Conservation (phyloP, 2,888 invertebrate genomes). For the Artemia sinica region DNA sequence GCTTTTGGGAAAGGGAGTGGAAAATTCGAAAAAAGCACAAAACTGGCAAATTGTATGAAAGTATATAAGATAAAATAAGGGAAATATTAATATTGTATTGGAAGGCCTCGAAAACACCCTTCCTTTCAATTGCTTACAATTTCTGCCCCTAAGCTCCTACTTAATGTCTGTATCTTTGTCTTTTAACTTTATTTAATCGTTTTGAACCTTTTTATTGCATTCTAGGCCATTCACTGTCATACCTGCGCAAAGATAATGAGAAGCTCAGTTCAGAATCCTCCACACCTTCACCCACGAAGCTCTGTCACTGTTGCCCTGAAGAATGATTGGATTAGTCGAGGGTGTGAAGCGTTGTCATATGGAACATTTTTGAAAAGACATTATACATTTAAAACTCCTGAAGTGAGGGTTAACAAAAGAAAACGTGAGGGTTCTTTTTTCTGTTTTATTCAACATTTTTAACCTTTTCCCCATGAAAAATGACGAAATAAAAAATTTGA, state of each 20-base stretch:
- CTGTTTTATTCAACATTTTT: no score
- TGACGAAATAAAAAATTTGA: no score
- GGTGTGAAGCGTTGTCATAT: slow-evolving; percentile 40
- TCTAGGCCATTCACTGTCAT: slow-evolving; percentile 30
- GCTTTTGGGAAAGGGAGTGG: no score
- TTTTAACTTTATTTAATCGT: slow-evolving; percentile 9
- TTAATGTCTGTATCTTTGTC: slow-evolving; percentile 8
- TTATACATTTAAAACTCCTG: not conserved
- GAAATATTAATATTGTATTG: slow-evolving; percentile 17
- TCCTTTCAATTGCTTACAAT: no score
- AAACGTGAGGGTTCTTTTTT: no score
- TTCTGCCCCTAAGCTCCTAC: no score
- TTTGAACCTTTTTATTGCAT: slow-evolving; percentile 19
- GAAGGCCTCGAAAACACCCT: no score
- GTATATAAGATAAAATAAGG: not conserved
- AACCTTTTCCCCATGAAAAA: no score
- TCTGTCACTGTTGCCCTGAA: slow-evolving; percentile 34
- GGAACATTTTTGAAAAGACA: slow-evolving; percentile 39
- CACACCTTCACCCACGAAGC: slow-evolving; percentile 35
- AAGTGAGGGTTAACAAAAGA: no score
- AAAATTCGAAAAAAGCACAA: no score
- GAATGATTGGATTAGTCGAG: slow-evolving; percentile 41
- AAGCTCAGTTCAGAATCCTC: slow-evolving; percentile 35
- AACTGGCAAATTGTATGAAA: no score
- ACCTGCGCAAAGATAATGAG: slow-evolving; percentile 33